Conservation (phyloP, 1,140 invertebrate species). For the Drosophila arizonae region DNA sequence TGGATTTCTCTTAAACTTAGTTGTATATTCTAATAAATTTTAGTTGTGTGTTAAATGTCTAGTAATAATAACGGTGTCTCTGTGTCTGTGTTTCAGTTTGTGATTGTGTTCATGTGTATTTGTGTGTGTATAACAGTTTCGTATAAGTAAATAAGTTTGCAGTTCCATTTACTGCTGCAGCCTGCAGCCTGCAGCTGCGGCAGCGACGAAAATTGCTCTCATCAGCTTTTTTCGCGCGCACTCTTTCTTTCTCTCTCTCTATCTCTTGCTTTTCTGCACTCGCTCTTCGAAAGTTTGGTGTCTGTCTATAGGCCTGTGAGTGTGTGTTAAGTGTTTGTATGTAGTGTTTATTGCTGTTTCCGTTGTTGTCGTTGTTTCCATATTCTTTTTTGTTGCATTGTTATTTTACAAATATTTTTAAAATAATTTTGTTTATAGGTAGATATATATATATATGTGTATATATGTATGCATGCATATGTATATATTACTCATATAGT, state of each 20-base stretch:
- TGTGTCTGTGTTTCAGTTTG: slow-evolving; percentile 5
- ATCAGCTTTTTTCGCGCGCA: slow-evolving; percentile 8
- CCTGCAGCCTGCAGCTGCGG: background rate
- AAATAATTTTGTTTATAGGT: slow-evolving; percentile 66
- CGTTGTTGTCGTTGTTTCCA: slow-evolving; percentile 28
- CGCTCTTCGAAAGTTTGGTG: background rate
- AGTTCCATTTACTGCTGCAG: slow-evolving; percentile 28
- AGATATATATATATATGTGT: slow-evolving; percentile 46
- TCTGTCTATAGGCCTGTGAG: background rate
- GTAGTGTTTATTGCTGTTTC: slow-evolving; percentile 27
- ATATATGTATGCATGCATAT: slow-evolving; percentile 36
- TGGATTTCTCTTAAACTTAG: slow-evolving; percentile 34
- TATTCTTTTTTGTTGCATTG: slow-evolving; percentile 9
- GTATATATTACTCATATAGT: slow-evolving; percentile 65
- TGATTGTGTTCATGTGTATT: slow-evolving; percentile 7
- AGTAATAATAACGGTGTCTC: slow-evolving; percentile 44
- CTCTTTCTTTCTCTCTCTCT: background rate
- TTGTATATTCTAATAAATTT: slow-evolving; percentile 42
- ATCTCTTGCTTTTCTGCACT: background rate
- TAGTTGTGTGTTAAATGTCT: slow-evolving; percentile 42
- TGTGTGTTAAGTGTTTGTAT: slow-evolving; percentile 1
- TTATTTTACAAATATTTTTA: slow-evolving; percentile 67
- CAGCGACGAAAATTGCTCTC: slow-evolving; percentile 16
- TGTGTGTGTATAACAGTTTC: slow-evolving; percentile 56
- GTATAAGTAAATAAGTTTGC: slow-evolving; percentile 59